A percentile compares a stretch with the other conserved stretches of the same genome.
These are phyloP conservation scores for Branchinecta lindahli DNA, from an alignment of 1,140 invertebrate species.

Conservation along the genomic window DNA sequence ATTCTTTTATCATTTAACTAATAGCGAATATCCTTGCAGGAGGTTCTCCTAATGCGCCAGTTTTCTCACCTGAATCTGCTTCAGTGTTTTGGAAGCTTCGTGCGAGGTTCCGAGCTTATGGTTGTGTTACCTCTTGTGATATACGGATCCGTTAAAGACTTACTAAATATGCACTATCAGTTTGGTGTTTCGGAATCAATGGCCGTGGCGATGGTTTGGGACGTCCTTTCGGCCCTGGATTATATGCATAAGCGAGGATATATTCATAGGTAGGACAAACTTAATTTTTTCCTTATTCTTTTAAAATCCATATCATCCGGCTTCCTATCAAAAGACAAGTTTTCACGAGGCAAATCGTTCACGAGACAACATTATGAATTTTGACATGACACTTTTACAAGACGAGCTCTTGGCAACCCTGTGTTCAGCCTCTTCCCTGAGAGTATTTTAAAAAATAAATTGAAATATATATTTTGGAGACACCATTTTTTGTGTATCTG, in stretches of 20 bases:
- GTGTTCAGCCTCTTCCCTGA: no score
- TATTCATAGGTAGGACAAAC: constrained; percentile 57
- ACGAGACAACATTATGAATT: no score
- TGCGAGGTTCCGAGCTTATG: constrained; percentile 53
- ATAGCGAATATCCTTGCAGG: constrained; percentile 39
- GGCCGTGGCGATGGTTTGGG: constrained; percentile 60
- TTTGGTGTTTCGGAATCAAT: constrained; percentile 57
- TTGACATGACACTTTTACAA: no score
- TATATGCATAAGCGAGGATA: constrained; percentile 70
- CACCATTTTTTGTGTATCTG: no score
- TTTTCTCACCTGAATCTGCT: constrained; percentile 63
- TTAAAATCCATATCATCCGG: no score
- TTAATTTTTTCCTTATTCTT: constrained; percentile 16
- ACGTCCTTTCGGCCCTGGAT: constrained; percentile 57
- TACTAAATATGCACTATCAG: constrained; percentile 57
- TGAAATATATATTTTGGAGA: no score
- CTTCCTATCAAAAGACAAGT: no score
- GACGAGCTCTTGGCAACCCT: no score
- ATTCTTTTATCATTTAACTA: no score
- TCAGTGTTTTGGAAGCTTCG: constrained; percentile 52
- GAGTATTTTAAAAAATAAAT: no score
- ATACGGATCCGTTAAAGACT: constrained; percentile 60
- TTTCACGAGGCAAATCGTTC: no score
- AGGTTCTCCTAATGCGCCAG: constrained; percentile 50
- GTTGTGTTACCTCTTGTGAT: constrained; percentile 60